Evolutionary conservation across 1,140 invertebrate species (phyloP).

Genomic region (Zophobas morio): DNA sequence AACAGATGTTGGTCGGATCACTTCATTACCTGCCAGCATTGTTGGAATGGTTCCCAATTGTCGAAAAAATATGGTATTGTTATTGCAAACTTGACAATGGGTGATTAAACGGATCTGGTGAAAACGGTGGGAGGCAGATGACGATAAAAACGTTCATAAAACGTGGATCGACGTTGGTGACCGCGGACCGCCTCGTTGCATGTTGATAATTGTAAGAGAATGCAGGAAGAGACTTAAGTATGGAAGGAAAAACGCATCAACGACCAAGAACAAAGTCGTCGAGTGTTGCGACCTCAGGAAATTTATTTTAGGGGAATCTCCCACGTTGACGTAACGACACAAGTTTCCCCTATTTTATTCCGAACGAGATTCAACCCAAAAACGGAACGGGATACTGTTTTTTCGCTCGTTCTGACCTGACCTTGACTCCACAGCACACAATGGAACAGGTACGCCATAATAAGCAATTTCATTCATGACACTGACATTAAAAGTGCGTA

Average conservation of each 20-base stretch:
- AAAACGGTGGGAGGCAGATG: slow-evolving; percentile 18
- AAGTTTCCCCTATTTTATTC: background rate
- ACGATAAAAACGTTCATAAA: slow-evolving; percentile 45
- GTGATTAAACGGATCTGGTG: slow-evolving; percentile 10
- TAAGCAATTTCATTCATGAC: slow-evolving; percentile 1
- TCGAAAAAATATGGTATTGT: slow-evolving; percentile 32
- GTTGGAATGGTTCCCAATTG: slow-evolving; percentile 41
- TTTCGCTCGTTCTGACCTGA: background rate
- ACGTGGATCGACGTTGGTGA: slow-evolving; percentile 44
- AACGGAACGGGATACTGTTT: background rate
- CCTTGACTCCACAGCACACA: background rate
- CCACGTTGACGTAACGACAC: slow-evolving; percentile 14
- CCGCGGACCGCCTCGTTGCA: slow-evolving; percentile 44
- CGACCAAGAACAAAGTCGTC: slow-evolving; percentile 44
- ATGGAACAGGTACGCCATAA: background rate
- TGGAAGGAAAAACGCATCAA: slow-evolving; percentile 45
- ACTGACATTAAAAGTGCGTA: slow-evolving; percentile 16
- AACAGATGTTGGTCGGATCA: slow-evolving; percentile 30
- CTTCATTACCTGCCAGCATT: slow-evolving; percentile 17
- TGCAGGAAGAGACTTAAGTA: slow-evolving; percentile 47
- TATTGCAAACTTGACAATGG: slow-evolving; percentile 37
- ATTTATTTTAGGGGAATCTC: slow-evolving; percentile 26
- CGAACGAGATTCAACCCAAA: background rate
- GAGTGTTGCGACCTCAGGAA: slow-evolving; percentile 24
- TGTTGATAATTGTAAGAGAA: slow-evolving; percentile 42